Percentiles rank a stretch among this genome's conserved stretches.
Evolutionary conservation across 2,797 vertebrate genomes (phyloP).

Genomic region (Siniperca undulata): DNA sequence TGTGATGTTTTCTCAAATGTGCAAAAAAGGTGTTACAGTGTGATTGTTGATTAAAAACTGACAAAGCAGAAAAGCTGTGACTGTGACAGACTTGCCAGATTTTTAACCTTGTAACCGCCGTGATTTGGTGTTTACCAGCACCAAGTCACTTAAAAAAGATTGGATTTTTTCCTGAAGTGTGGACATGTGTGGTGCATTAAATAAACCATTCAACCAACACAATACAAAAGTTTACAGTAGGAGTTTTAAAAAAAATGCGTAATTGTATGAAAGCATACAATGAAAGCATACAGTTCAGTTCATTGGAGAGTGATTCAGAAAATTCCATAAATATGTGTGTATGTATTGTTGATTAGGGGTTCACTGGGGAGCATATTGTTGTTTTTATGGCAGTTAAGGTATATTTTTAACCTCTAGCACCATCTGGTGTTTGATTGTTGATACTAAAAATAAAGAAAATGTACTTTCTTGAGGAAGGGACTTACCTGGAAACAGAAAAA

Average conservation of each 20-base stretch:
- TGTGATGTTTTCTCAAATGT: not conserved
- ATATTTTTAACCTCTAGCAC: constrained; percentile 42
- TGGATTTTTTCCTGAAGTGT: not conserved
- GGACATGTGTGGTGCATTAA: not conserved
- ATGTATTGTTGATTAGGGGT: not conserved
- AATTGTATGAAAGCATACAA: not conserved
- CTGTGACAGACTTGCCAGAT: not conserved
- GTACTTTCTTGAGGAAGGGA: not conserved
- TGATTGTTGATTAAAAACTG: not conserved
- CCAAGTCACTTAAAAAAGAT: not conserved
- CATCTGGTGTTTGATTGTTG: constrained; percentile 55
- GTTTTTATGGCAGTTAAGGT: not conserved
- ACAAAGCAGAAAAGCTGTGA: not conserved
- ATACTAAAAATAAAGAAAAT: not conserved
- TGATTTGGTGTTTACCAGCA: not conserved
- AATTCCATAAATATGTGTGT: not conserved
- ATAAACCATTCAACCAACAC: not conserved
- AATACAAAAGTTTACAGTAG: not conserved
- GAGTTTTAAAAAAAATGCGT: not conserved
- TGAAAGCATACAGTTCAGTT: not conserved
- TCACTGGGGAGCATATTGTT: not conserved
- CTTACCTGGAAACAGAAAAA: not conserved
- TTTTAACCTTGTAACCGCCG: not conserved
- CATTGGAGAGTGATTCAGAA: not conserved
- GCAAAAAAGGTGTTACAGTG: not conserved